Evolutionary conservation across 30 jellyfish, hydroid and myxozoan genomes (phyloP).

Genomic region (Turritopsis dohrnii): DNA sequence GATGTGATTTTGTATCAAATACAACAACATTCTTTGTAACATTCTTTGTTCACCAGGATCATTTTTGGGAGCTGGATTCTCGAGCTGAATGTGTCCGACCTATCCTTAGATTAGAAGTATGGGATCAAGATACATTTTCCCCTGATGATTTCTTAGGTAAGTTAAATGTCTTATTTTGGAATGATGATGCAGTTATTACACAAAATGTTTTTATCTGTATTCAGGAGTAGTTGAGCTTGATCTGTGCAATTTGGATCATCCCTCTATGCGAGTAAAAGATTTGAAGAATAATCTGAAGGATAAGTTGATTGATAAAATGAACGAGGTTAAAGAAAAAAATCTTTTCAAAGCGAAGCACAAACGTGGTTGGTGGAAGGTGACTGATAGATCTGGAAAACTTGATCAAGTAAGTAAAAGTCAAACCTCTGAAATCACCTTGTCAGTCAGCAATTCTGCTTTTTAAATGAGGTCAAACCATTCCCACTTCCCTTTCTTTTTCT

Average conservation of each 20-base stretch:
- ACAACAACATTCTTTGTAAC: too few species aligned
- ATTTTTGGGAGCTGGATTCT: background rate
- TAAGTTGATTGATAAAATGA: too few species aligned
- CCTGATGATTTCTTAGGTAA: background rate
- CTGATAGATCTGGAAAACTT: background rate
- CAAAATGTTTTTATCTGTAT: too few species aligned
- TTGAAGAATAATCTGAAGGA: background rate
- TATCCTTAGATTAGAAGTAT: background rate
- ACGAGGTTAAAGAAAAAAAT: background rate
- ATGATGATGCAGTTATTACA: too few species aligned
- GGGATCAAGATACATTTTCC: background rate
- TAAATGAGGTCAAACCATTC: too few species aligned
- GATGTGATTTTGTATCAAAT: too few species aligned
- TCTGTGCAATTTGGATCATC: background rate
- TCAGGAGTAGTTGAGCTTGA: background rate
- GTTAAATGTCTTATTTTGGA: too few species aligned
- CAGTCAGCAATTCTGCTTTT: too few species aligned
- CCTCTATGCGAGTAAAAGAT: background rate
- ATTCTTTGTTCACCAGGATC: background rate
- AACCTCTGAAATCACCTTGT: too few species aligned
- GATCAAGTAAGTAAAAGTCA: background rate
- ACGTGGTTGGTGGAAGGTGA: background rate
- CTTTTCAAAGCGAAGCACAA: background rate
- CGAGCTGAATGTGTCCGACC: background rate
- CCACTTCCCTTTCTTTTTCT: too few species aligned